Evolutionary conservation across 2,113 vertebrate species (phyloP), one percentile per base, ranked within the genome.

Genomic region (Calidris pygmaea): DNA sequence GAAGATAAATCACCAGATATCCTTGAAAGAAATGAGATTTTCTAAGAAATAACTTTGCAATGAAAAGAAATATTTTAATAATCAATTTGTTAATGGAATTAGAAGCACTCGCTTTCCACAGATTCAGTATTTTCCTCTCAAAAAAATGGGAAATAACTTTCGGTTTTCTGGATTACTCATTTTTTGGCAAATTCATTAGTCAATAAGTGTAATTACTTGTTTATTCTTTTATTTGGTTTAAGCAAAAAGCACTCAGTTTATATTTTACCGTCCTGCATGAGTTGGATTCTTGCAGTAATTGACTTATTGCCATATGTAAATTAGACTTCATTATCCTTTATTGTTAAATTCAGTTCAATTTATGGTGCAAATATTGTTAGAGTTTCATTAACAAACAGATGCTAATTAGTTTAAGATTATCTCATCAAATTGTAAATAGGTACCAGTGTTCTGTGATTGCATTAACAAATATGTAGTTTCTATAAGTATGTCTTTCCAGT

Each of bases 21-120:
- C 71, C 65, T 92, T 94, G 83, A 85, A 96, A 96, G 41, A 87
- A 96, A 87, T 53, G 8, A 84, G 48, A 77, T 82, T 65, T 90
- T 81, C 27, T 84, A 41, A 75, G 19, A 67, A 43, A 56, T 30
- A 74, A 56, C n/a, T 96, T 93, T 27, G 11, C 6, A 52, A 6
- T 26, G 13, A 78, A 48, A 74, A 74, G 1, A 84, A 66, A 12
- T 55, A 43, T 62, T 66, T 85, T 43, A 52, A 47, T 81, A 70
- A 34, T 56, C 1, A 56, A 2, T n/a, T 73, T 79, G 5, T 39
- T 73, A 77, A 20, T 74, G 55, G 34, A 79, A 32, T 77, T 55
- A 29, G 15, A 60, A 93, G 34, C 0, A 17, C 9, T 73, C 22
- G 0, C 8, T 92, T 82, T 90, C 10, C 29, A 55, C 12, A 86